phyloP scores from a whole-genome alignment of 2,797 vertebrate genomes.

The Denticeps clupeoides region DNA sequence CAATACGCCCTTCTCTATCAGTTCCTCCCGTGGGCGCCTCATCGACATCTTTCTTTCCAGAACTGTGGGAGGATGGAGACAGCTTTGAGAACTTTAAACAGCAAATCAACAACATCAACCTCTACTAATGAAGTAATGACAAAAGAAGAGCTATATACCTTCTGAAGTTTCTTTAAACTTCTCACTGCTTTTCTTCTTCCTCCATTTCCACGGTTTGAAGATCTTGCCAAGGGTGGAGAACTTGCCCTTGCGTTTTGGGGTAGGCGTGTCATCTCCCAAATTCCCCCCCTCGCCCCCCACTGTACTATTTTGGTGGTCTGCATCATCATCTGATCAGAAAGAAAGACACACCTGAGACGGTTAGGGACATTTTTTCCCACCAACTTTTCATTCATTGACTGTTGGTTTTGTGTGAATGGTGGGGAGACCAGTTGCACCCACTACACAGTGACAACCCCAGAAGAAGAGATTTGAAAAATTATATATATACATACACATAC shows the following conservation, averaged over 20 bases:
- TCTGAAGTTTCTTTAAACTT: slow-evolving; percentile 95
- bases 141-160: slow-evolving; percentile 61
- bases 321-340: too few species aligned
- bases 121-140: not conserved
- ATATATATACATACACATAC: slow-evolving; percentile 7
- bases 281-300: slow-evolving; percentile 67
- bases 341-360: slow-evolving; percentile 14
- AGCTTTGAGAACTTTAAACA: slow-evolving; percentile 12
- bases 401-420: too few species aligned
- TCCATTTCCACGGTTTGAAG: slow-evolving; percentile 99
- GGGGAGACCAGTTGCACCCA: too few species aligned
- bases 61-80: slow-evolving; percentile 59
- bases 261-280: slow-evolving; percentile 71
- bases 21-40: slow-evolving; percentile 89
- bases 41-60: slow-evolving; percentile 98
- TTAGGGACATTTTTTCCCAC: too few species aligned
- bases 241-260: slow-evolving; percentile 90
- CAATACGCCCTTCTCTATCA: slow-evolving; percentile 91
- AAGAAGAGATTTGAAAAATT: too few species aligned
- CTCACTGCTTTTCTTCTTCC: slow-evolving; percentile 90
- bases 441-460: too few species aligned
- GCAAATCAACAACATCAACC: slow-evolving; percentile 16
- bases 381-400: too few species aligned
- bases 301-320: slow-evolving; percentile 55
- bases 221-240: slow-evolving; percentile 92